Percentiles rank a stretch among this genome's conserved stretches.
Conservation (phyloP, 2,888 invertebrate species). For the Oxyteleia sp. region DNA sequence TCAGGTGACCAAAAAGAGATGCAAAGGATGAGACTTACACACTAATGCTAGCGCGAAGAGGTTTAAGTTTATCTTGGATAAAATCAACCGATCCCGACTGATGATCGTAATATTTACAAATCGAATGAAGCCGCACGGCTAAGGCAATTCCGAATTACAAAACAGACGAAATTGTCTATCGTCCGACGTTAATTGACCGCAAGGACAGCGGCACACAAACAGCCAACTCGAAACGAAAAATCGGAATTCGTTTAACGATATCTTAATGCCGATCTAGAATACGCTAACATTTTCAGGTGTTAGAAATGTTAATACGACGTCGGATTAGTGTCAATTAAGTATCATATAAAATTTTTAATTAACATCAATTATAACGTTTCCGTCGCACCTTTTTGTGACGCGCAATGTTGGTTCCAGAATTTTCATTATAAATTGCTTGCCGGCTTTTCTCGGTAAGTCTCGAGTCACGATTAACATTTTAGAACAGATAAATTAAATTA, state of each 20-base stretch:
- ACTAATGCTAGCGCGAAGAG: slow-evolving; percentile 64
- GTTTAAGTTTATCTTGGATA: slow-evolving; percentile 60
- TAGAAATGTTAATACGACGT: slow-evolving; percentile 55
- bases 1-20: slow-evolving; percentile 59
- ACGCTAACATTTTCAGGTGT: slow-evolving; percentile 35
- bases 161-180: slow-evolving; percentile 30
- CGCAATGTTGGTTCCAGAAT: not conserved
- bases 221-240: slow-evolving; percentile 30
- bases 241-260: slow-evolving; percentile 57
- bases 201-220: slow-evolving; percentile 32
- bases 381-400: not conserved
- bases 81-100: slow-evolving; percentile 52
- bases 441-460: slow-evolving; percentile 10
- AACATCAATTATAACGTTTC: slow-evolving; percentile 56
- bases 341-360: slow-evolving; percentile 47
- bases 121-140: slow-evolving; percentile 31
- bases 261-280: slow-evolving; percentile 55
- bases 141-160: slow-evolving; percentile 16
- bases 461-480: slow-evolving; percentile 4
- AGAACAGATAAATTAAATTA: slow-evolving; percentile 29
- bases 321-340: slow-evolving; percentile 61
- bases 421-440: slow-evolving; percentile 28
- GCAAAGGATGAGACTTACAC: slow-evolving; percentile 35
- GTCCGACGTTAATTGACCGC: slow-evolving; percentile 58
- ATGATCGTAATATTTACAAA: slow-evolving; percentile 73